Conservation (phyloP, 2,888 invertebrate species). For the Scaptomyza flava region DNA sequence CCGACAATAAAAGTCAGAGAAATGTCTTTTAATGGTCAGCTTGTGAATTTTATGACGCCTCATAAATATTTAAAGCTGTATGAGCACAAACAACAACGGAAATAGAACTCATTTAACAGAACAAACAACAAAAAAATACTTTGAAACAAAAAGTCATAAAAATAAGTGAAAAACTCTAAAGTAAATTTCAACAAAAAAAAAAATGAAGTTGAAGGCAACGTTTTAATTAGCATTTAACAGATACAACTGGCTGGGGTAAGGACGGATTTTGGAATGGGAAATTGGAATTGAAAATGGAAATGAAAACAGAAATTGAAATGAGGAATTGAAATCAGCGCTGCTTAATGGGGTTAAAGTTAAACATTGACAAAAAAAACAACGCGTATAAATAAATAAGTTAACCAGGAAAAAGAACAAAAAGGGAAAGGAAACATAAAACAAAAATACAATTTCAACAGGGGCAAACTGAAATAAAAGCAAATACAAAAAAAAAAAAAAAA, state of each 20-base stretch:
- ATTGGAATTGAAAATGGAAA: conserved; percentile 1
- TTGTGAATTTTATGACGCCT: conserved; percentile 52
- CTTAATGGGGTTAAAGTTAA: conserved; percentile 71
- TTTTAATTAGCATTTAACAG: conserved; percentile 55
- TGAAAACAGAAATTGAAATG: conserved; percentile 51
- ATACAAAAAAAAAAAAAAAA: conserved; percentile 23
- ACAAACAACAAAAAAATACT: conserved; percentile 10
- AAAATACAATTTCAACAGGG: conserved; percentile 42
- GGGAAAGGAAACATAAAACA: conserved; percentile 31
- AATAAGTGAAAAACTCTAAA: conserved; percentile 22
- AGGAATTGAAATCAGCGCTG: conserved; percentile 45
- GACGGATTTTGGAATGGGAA: conserved; percentile 21
- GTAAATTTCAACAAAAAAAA: conserved; percentile 25
- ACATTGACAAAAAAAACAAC: conserved; percentile 1
- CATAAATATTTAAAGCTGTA: conserved; percentile 46
- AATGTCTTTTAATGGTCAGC: conserved; percentile 42
- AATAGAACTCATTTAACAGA: conserved; percentile 67
- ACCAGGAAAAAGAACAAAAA: conserved; percentile 23
- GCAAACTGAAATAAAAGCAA: conserved; percentile 35
- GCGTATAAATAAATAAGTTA: conserved; percentile 28
- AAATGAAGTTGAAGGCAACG: conserved; percentile 15
- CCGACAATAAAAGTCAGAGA: conserved; percentile 38
- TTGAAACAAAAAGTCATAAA: conserved; percentile 19
- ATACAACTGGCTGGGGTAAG: conserved; percentile 27
- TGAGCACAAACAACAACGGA: conserved; percentile 48